Base-by-base conservation (phyloP, 2,888 invertebrate species). In the Acholoe squamosa region DNA sequence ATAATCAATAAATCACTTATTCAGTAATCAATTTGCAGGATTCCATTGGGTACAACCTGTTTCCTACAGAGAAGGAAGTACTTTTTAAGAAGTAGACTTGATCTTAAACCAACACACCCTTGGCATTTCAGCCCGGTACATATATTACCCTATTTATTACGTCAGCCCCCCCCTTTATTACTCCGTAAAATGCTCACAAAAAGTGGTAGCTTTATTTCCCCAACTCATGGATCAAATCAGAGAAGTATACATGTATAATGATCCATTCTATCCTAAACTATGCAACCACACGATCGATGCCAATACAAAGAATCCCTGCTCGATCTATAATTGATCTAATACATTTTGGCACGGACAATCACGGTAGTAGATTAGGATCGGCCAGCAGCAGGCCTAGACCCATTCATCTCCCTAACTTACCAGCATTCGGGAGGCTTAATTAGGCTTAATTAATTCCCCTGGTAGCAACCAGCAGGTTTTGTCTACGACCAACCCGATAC, bases 241-340 rank as follows among this genome's bases (percentile, higher is more conserved):
- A 61, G 3, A 3, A n/a, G 61, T n/a, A 61, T n/a, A 61, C 19
- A 61, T 61, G n/a, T 61, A n/a, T n/a, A 61, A n/a, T n/a, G 61
- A 61, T 61, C 61, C 61, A 61, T 61, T 61, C 61, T n/a, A 7
- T 14, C 61, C 22, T 61, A 61, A 61, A 61, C 28, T 71, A 28
- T 71, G 71, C 5, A 71, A 71, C 19, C 31, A 14, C 61, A 19
- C 31, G 31, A 71, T 71, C 71, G 31, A 71, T 71, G 71, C 28
- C 25, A 71, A n/a, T 71, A 71, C 71, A 71, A 71, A 71, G 71
- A 71, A 71, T 71, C 28, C 43, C 43, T 43, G 25, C 71, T 28
- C 28, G 31, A 71, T 71, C 71, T 71, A 71, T 71, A 71, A 71
- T 71, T 71, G 71, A 71, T 25, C 71, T 71, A 25, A 71, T 71